These are phyloP conservation scores for Todus mexicanus DNA, from an alignment of 2,797 vertebrate genomes.

Conservation along the genomic window DNA sequence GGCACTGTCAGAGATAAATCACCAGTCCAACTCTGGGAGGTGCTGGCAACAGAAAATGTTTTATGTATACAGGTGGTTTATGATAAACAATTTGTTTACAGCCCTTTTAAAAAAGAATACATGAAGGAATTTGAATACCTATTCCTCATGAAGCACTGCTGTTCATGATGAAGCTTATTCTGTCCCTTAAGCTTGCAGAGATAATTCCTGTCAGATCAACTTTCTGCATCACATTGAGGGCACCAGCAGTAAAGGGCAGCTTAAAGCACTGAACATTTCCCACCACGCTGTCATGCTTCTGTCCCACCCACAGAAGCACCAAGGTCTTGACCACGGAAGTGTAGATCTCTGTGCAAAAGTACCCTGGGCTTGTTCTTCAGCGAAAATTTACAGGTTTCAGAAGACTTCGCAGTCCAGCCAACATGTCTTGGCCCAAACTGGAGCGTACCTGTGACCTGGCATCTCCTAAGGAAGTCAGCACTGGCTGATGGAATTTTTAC, in stretches of 20 bases:
- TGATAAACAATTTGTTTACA: slow-evolving; percentile 18
- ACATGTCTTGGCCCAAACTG: not conserved
- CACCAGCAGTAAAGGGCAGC: not conserved
- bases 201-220: not conserved
- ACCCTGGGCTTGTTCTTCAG: not conserved
- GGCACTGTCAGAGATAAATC: slow-evolving; percentile 11
- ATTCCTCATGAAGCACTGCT: not conserved
- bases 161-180: not conserved
- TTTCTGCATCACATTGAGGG: not conserved
- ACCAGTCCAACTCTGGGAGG: not conserved
- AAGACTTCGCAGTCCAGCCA: not conserved
- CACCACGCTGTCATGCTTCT: accelerated
- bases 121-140: not conserved
- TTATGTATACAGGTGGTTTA: not conserved
- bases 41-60: not conserved
- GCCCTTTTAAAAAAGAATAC: not conserved
- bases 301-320: not conserved
- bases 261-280: not conserved
- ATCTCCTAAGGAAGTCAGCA: not conserved
- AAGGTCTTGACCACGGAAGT: not conserved
- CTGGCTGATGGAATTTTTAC: not conserved
- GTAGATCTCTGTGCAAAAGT: not conserved
- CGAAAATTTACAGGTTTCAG: not conserved
- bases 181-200: not conserved
- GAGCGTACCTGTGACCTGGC: not conserved